Evolutionary conservation across 2,113 vertebrate species (phyloP).

Genomic region (Tachuris rubrigastra): DNA sequence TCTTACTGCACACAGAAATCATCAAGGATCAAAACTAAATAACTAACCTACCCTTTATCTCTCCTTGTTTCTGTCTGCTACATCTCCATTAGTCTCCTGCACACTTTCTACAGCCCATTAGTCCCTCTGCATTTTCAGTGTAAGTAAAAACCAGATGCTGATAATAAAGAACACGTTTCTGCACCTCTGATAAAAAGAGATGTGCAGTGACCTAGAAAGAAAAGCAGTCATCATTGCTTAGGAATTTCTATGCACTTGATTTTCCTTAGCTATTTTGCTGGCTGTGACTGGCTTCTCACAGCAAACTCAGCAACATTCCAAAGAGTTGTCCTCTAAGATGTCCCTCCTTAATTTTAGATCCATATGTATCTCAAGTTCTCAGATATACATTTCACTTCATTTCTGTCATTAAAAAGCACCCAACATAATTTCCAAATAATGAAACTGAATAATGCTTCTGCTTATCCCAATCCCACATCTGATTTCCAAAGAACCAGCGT

Average conservation of each 20-base stretch:
- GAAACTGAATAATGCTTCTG: background rate
- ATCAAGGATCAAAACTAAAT: background rate
- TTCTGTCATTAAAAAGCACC: background rate
- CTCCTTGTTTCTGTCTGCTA: background rate
- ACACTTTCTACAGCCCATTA: background rate
- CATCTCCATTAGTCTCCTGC: background rate
- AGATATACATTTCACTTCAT: background rate
- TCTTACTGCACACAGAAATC: background rate
- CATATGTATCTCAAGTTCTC: background rate
- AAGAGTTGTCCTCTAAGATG: background rate
- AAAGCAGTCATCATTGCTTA: background rate
- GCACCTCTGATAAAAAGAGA: background rate
- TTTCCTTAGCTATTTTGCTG: background rate
- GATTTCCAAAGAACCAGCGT: background rate
- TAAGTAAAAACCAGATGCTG: background rate
- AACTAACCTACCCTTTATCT: background rate
- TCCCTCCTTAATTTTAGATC: slow-evolving; percentile 25
- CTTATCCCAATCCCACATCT: background rate
- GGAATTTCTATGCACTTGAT: background rate
- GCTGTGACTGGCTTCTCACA: background rate
- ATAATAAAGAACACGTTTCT: background rate
- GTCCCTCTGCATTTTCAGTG: background rate
- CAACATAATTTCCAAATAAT: background rate
- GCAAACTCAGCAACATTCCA: background rate
- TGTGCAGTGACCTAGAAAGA: background rate